Evolutionary conservation across 2,797 vertebrate genomes (phyloP).

Genomic region (Hephaestus fuliginosus): DNA sequence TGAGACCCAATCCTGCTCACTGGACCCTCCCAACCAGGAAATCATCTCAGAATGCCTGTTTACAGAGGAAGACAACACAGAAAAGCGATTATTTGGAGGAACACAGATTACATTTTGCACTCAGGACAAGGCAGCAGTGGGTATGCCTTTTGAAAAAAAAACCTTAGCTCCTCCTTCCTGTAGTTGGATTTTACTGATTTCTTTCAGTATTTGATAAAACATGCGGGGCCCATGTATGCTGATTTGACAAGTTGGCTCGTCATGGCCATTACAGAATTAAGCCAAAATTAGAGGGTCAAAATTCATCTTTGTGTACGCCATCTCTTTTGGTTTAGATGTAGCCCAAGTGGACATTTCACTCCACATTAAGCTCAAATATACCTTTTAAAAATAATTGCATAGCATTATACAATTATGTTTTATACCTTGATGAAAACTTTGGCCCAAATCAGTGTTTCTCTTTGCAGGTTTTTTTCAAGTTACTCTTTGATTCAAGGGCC

Average conservation of each 20-base stretch:
- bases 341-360: not conserved
- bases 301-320: not conserved
- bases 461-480: not conserved
- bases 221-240: too few relatives aligned
- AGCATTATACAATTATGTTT: not conserved
- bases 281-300: not conserved
- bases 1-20: constrained; percentile 42
- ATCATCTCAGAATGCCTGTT: constrained; percentile 48
- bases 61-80: constrained; percentile 21
- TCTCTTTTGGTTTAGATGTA: constrained; percentile 7
- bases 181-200: constrained; percentile 2
- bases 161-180: not conserved
- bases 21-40: constrained; percentile 56
- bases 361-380: not conserved
- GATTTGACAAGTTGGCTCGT: not conserved
- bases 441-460: not conserved
- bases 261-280: not conserved
- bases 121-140: constrained; percentile 1
- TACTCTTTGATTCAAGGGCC: not conserved
- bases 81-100: constrained; percentile 39
- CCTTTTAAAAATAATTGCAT: not conserved
- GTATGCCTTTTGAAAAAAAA: not conserved
- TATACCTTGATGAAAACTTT: not conserved
- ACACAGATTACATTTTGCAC: constrained; percentile 12
- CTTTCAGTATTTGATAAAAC: not conserved